These are phyloP conservation scores for Euleptes europaea DNA, from an alignment of 2,113 vertebrate species.

Conservation along the genomic window DNA sequence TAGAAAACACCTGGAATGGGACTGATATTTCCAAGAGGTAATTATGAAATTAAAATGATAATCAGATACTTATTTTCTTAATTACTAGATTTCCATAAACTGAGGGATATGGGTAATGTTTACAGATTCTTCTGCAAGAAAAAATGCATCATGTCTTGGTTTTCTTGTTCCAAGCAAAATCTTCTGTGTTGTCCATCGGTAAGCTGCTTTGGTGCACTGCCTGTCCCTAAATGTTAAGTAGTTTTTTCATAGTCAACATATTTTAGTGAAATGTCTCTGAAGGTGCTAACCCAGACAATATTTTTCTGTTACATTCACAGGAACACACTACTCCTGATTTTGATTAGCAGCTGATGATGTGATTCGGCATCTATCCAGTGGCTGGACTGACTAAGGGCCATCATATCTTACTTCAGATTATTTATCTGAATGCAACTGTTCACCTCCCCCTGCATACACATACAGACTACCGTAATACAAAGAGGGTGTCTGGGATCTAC, in stretches of 20 bases:
- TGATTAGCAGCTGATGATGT: not conserved
- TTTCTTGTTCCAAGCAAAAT: constrained; percentile 5
- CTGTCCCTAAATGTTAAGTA: not conserved
- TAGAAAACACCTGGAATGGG: constrained; percentile 75
- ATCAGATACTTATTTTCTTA: constrained; percentile 64
- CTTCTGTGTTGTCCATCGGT: not conserved
- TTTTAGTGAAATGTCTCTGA: not conserved
- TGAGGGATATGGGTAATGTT: constrained; percentile 43
- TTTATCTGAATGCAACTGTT: too few species aligned
- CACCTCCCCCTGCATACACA: too few species aligned
- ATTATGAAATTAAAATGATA: constrained; percentile 78
- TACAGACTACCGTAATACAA: too few species aligned
- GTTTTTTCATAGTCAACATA: not conserved
- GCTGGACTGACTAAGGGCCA: too few species aligned
- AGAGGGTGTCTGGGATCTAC: too few species aligned
- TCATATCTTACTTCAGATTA: too few species aligned
- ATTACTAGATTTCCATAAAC: constrained; percentile 64
- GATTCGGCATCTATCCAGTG: not conserved
- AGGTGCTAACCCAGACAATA: not conserved
- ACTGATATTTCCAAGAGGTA: constrained; percentile 73
- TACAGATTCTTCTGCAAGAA: constrained; percentile 52
- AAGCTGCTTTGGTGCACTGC: not conserved
- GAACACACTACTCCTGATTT: not conserved
- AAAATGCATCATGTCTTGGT: constrained; percentile 36
- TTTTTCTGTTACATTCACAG: not conserved